phyloP scores from a whole-genome alignment of 2,113 vertebrate genomes.

The Uropsilus gracilis region DNA sequence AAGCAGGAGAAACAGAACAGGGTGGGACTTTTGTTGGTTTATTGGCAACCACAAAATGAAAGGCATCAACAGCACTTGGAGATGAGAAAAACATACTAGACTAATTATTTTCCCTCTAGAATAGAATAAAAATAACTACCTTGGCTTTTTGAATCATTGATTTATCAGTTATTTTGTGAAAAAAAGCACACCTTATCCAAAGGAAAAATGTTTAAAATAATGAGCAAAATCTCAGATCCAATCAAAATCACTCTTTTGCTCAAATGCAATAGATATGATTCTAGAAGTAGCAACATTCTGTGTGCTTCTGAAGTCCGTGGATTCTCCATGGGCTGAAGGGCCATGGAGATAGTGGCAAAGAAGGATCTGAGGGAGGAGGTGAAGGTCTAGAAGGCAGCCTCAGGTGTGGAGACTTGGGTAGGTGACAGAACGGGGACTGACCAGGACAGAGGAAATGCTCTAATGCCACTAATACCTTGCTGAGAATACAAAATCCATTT shows the following conservation, averaged over 20 bases:
- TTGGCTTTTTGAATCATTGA: background rate
- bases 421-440: too few species aligned
- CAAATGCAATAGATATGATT: background rate
- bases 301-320: background rate
- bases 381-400: background rate
- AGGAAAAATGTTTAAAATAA: background rate
- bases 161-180: background rate
- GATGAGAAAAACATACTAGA: background rate
- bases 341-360: rapidly evolving
- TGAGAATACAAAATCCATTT: background rate
- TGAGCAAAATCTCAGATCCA: background rate
- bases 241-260: background rate
- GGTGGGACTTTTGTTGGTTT: background rate
- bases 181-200: background rate
- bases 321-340: background rate
- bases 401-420: background rate
- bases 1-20: background rate
- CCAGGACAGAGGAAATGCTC: background rate
- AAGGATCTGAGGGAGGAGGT: background rate
- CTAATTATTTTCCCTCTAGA: background rate
- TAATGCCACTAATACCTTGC: background rate
- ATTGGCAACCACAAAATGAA: background rate
- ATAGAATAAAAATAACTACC: background rate
- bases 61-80: background rate
- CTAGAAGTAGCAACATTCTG: background rate